These are phyloP conservation scores for Perdita meconis DNA, from an alignment of 2,888 invertebrate genomes.

Conservation along the genomic window DNA sequence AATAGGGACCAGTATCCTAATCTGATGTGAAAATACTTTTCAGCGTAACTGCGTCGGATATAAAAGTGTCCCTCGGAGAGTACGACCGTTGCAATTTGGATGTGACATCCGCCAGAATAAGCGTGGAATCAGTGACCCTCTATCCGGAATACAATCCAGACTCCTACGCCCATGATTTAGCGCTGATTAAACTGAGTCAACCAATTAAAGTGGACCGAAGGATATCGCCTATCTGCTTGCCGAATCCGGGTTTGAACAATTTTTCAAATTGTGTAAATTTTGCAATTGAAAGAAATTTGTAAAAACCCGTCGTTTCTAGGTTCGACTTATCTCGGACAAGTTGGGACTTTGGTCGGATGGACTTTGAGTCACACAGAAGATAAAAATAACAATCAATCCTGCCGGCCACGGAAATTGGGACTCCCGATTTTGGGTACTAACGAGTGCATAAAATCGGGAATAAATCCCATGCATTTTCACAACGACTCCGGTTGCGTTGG, in stretches of 20 bases:
- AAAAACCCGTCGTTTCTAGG: too few relatives aligned
- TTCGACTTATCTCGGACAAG: slow-evolving; percentile 85
- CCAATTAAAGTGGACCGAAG: slow-evolving; percentile 85
- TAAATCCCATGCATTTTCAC: slow-evolving; percentile 80
- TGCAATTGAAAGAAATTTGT: too few relatives aligned
- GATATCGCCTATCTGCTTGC: slow-evolving; percentile 87
- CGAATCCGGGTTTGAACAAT: slow-evolving; percentile 85
- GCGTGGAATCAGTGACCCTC: slow-evolving; percentile 85
- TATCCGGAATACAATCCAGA: slow-evolving; percentile 86
- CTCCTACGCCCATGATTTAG: slow-evolving; percentile 86
- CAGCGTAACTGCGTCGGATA: slow-evolving; percentile 79
- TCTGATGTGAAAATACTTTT: slow-evolving; percentile 8
- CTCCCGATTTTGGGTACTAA: slow-evolving; percentile 85
- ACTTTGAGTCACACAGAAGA: slow-evolving; percentile 73
- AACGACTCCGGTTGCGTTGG: slow-evolving; percentile 86
- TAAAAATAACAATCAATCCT: slow-evolving; percentile 76
- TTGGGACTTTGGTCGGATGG: slow-evolving; percentile 85
- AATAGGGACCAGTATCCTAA: too few relatives aligned
- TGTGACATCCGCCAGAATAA: slow-evolving; percentile 85
- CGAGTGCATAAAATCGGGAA: slow-evolving; percentile 84
- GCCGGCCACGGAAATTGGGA: slow-evolving; percentile 85
- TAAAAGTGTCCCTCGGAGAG: slow-evolving; percentile 86
- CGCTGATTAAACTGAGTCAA: slow-evolving; percentile 86
- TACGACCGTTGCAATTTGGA: slow-evolving; percentile 86
- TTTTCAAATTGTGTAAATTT: too few relatives aligned